Conservation (phyloP, 2,113 vertebrate genomes). For the Cyanoliseus patagonus region DNA sequence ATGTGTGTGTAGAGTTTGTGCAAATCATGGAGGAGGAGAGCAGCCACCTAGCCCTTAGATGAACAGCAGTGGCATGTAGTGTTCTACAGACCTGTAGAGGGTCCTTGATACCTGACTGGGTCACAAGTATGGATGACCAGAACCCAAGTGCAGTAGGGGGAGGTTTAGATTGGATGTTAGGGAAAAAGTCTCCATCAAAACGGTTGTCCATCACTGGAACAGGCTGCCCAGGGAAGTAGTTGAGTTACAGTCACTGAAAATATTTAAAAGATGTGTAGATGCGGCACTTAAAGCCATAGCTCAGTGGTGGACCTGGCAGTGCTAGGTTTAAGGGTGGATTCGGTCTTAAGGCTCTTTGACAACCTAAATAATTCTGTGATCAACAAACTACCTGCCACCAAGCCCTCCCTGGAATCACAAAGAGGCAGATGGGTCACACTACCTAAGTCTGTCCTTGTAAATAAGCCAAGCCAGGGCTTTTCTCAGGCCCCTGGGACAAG, state of each 20-base stretch:
- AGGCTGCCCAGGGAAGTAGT: background rate
- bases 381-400: background rate
- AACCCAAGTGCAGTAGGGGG: background rate
- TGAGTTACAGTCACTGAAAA: background rate
- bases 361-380: background rate
- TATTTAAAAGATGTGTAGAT: accelerated
- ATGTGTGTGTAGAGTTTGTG: background rate
- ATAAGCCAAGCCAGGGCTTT: background rate
- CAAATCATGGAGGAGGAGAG: background rate
- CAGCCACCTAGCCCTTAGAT: background rate
- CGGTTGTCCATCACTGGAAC: background rate
- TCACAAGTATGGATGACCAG: background rate
- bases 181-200: background rate
- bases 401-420: background rate
- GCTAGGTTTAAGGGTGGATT: background rate
- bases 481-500: background rate
- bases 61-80: background rate
- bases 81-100: background rate
- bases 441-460: background rate
- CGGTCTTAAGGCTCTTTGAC: background rate
- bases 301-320: background rate
- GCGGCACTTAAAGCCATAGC: accelerated
- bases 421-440: background rate
- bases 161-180: background rate
- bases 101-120: background rate